phyloP scores from a whole-genome alignment of 2,888 invertebrate species.

The Tipula vernalis region DNA sequence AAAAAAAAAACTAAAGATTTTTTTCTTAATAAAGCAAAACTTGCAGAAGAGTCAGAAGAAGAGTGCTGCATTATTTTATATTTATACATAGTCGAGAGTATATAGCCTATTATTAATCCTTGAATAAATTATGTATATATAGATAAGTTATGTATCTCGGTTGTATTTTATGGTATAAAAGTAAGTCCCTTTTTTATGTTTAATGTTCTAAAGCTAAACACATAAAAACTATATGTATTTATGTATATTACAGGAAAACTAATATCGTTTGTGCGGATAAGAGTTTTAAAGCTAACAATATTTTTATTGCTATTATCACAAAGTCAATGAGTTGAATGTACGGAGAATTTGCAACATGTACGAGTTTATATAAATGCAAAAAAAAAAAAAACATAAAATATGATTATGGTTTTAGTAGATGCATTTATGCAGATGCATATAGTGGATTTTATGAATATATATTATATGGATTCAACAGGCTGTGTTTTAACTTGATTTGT shows the following conservation, averaged over 20 bases:
- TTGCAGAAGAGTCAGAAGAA: background rate
- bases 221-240: background rate
- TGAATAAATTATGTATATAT: constrained; percentile 6
- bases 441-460: background rate
- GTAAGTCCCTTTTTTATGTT: background rate
- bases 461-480: background rate
- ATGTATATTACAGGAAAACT: background rate
- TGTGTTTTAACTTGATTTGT: background rate
- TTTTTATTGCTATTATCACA: background rate
- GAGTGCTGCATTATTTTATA: background rate
- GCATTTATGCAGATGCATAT: background rate
- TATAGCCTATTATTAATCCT: constrained; percentile 10
- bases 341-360: background rate
- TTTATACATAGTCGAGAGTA: background rate
- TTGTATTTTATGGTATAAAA: background rate
- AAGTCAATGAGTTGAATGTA: background rate
- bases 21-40: background rate
- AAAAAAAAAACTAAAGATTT: background rate
- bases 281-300: background rate
- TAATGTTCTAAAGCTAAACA: background rate
- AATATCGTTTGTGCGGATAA: background rate
- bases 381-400: background rate
- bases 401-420: background rate
- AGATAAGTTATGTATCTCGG: background rate
- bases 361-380: background rate